Evolutionary conservation across 2,888 invertebrate genomes (phyloP).

Genomic region (Sericinus montela): DNA sequence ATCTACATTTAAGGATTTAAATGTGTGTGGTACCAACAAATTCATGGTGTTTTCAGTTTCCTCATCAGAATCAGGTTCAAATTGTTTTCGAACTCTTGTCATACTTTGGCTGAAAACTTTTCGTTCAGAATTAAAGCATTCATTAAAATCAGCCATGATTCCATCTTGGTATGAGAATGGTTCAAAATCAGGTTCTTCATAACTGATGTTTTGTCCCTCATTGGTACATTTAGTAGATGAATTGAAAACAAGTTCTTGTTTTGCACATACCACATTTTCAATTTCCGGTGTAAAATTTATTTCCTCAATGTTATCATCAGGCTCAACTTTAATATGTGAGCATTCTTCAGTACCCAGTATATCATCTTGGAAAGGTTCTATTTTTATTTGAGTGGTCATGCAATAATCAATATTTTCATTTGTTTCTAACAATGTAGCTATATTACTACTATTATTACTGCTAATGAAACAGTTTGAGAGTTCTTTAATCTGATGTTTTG

Average conservation of each 20-base stretch:
- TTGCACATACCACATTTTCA: conserved; percentile 40
- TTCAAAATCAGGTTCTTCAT: conserved; percentile 42
- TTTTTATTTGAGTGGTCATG: conserved; percentile 41
- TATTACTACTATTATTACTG: conserved; percentile 15
- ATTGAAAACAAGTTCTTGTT: conserved; percentile 43
- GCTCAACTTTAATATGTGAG: conserved; percentile 50
- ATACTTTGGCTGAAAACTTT: conserved; percentile 57
- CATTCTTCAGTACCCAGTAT: conserved; percentile 28
- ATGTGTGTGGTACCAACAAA: conserved; percentile 65
- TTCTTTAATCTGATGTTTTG: conserved; percentile 56
- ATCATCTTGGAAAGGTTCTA: conserved; percentile 57
- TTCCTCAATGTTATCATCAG: conserved; percentile 40
- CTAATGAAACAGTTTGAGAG: conserved; percentile 38
- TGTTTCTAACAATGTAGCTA: conserved; percentile 18
- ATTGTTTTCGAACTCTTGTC: conserved; percentile 52
- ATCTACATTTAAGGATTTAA: conserved; percentile 52
- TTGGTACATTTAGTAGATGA: conserved; percentile 22
- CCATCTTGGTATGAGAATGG: conserved; percentile 47
- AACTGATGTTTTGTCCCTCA: conserved; percentile 21
- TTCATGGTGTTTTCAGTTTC: conserved; percentile 61
- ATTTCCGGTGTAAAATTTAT: conserved; percentile 43
- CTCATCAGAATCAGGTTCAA: conserved; percentile 60
- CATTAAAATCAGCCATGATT: conserved; percentile 35
- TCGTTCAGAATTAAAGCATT: conserved; percentile 24
- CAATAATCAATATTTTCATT: conserved; percentile 18